Evolutionary conservation across 2,888 invertebrate genomes (phyloP).

Genomic region (Azorinus chamasolen): DNA sequence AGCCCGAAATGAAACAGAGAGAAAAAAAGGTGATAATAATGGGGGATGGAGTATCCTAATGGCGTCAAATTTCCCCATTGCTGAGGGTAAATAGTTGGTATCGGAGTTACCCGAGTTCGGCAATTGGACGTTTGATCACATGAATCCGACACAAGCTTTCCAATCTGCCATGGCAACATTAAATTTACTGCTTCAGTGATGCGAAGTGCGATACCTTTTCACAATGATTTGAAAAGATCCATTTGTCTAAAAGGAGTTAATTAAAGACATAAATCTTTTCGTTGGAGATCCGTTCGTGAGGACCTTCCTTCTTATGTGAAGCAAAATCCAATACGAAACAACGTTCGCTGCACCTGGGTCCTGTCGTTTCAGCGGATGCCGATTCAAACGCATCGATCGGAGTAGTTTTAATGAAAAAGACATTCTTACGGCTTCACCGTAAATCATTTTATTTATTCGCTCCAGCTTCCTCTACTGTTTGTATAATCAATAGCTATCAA

Average conservation of each 20-base stretch:
- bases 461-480: too few species aligned
- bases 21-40: too few species aligned
- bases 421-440: constrained; percentile 17
- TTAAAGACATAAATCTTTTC: constrained; percentile 67
- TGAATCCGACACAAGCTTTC: constrained; percentile 11
- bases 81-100: too few species aligned
- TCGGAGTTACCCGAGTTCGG: too few species aligned
- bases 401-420: constrained; percentile 22
- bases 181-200: constrained; percentile 58
- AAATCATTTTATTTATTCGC: constrained; percentile 19
- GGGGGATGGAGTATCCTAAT: too few species aligned
- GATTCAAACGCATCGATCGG: constrained; percentile 25
- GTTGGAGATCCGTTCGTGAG: constrained; percentile 20
- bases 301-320: constrained; percentile 29
- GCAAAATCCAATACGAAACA: constrained; percentile 38
- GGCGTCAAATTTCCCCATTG: too few species aligned
- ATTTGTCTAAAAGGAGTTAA: constrained; percentile 64
- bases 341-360: constrained; percentile 20
- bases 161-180: constrained; percentile 39
- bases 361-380: constrained; percentile 9
- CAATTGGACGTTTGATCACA: too few species aligned
- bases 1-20: too few species aligned
- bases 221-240: constrained; percentile 48
- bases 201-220: constrained; percentile 55
- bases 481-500: too few species aligned